Evolutionary conservation across 2,113 vertebrate species (phyloP).

Genomic region (Mesitornis unicolor): DNA sequence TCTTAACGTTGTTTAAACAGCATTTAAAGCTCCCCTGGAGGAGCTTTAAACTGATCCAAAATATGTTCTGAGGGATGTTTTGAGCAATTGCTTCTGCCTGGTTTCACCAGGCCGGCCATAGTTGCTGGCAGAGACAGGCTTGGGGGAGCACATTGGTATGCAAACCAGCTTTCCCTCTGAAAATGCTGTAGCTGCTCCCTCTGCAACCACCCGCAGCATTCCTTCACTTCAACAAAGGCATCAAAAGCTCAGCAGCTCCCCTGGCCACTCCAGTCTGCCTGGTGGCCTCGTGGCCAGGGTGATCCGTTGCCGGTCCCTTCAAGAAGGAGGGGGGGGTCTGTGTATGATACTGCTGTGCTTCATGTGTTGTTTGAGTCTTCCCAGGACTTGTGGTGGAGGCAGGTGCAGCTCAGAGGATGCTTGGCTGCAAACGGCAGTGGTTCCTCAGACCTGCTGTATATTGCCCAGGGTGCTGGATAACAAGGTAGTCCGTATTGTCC

Average conservation of each 20-base stretch:
- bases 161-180: not conserved
- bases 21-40: not conserved
- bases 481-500: fast-evolving
- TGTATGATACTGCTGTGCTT: not conserved
- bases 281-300: not conserved
- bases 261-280: not conserved
- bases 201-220: not conserved
- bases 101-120: fast-evolving
- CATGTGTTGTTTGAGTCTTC: not conserved
- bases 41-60: not conserved
- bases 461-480: not conserved
- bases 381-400: not conserved
- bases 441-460: not conserved
- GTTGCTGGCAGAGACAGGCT: not conserved
- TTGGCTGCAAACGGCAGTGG: not conserved
- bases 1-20: not conserved
- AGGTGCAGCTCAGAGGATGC: not conserved
- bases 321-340: not conserved
- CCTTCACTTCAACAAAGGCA: not conserved
- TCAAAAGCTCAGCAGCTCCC: not conserved
- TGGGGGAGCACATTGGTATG: fast-evolving
- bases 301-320: too few relatives aligned
- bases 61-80: not conserved
- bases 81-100: not conserved
- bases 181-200: not conserved